Evolutionary conservation across 2,888 invertebrate genomes (phyloP), one percentile per base, ranked within the genome.

Genomic region (Salpingus planirostris): DNA sequence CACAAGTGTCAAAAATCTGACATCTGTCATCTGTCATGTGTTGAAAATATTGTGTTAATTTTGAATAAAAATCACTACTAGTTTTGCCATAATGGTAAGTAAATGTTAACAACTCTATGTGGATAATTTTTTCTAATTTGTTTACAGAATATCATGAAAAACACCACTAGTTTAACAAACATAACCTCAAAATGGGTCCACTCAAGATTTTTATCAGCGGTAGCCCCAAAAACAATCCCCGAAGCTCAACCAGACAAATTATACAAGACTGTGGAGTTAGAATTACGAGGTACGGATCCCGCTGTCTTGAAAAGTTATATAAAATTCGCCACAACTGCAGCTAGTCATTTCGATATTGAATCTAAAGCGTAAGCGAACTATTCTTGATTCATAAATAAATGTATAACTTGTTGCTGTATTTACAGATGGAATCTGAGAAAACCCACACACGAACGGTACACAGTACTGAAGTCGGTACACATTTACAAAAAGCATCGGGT

Each of bases 401-500:
- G 13, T 21, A 12, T 4, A 5, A 12, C 26, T n/a, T 6, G 4
- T 10, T 25, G 26, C 12, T 25, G 11, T 11, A 8, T 14, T 73
- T 74, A 27, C 65, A 92, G 91, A 47, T 79, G 78, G 74, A 76
- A 78, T 13, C 72, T 78, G 22, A 69, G 74, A 27, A 86, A 83
- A 67, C 71, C 86, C 2, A 67, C 75, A 35, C 80, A 87, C 50
- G 77, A 85, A 44, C 73, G 89, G 31, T 75, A 78, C 55, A 88
- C 89, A 1, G 67, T 96, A 6, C 69, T 96, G 3, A 87, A 87
- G 59, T 87, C 89, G 24, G 87, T 87, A 18, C 89, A 89, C 60
- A 82, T 91, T 46, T 81, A 85, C 59, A 92, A 92, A 61, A 96
- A 96, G 54, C 92, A 95, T 64, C 75, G 81, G 56, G 90, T 91